Evolutionary conservation across 2,797 vertebrate genomes (phyloP).

Genomic region (Lepilemur septentrionalis): DNA sequence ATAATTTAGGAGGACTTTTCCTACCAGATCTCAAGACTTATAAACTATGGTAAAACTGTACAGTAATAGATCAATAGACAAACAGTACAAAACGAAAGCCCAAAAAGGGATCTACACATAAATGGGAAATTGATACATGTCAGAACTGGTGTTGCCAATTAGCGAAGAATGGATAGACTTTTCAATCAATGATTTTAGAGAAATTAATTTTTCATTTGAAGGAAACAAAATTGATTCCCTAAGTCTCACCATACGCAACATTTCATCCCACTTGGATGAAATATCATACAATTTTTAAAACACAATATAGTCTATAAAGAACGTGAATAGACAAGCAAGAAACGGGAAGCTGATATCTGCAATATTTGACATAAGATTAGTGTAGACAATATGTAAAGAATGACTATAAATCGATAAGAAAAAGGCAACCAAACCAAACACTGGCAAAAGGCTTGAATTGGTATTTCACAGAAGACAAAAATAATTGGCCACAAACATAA

Average conservation of each 20-base stretch:
- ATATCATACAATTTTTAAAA: not conserved
- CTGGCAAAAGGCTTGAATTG: not conserved
- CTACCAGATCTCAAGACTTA: not conserved
- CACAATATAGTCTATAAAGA: not conserved
- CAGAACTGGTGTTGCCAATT: conserved; percentile 33
- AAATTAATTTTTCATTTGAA: conserved; percentile 31
- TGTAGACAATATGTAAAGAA: not conserved
- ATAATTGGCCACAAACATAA: not conserved
- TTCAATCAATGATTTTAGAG: conserved; percentile 25
- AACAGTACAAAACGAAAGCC: not conserved
- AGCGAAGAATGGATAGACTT: not conserved
- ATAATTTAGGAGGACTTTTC: not conserved
- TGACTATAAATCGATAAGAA: not conserved
- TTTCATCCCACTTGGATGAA: not conserved
- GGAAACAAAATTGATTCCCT: not conserved
- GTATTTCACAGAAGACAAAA: not conserved
- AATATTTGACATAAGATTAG: not conserved
- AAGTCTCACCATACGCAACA: not conserved
- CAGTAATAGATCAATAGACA: not conserved
- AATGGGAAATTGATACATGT: not conserved
- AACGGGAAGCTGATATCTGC: not conserved
- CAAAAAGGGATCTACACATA: not conserved
- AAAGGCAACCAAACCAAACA: conserved; percentile 18
- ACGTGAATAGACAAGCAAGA: not conserved
- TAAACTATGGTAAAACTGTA: not conserved